Conservation (phyloP, 2,113 vertebrate species). For the Ochotona princeps region DNA sequence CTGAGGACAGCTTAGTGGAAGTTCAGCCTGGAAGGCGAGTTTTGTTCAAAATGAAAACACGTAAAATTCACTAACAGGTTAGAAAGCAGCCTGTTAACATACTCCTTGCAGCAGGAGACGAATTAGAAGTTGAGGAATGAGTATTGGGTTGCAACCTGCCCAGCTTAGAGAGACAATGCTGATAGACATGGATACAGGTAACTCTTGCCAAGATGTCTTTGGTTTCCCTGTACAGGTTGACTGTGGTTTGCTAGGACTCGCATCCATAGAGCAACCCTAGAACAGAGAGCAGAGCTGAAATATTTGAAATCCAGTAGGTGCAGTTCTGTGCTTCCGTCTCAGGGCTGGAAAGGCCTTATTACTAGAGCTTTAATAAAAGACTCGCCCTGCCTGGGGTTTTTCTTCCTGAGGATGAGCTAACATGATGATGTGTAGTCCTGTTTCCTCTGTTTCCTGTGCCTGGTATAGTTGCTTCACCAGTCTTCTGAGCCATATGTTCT, state of each 20-base stretch:
- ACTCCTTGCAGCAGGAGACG: background rate
- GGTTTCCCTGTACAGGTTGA: background rate
- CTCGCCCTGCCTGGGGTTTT: background rate
- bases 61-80: background rate
- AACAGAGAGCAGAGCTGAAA: background rate
- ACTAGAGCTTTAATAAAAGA: background rate
- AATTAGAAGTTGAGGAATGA: background rate
- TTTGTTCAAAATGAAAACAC: background rate
- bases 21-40: background rate
- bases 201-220: background rate
- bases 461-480: background rate
- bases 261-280: too few relatives aligned
- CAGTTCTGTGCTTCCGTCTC: background rate
- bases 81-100: background rate
- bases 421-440: too few relatives aligned
- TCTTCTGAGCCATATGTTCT: background rate
- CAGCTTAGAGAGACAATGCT: background rate
- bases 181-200: fast-evolving
- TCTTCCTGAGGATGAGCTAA: background rate
- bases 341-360: background rate
- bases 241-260: background rate
- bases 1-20: too few relatives aligned
- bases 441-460: too few relatives aligned
- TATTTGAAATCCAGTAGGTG: background rate
- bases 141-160: background rate